These are phyloP conservation scores for Julus scanicus DNA, from an alignment of 2,888 invertebrate genomes.

Conservation along the genomic window DNA sequence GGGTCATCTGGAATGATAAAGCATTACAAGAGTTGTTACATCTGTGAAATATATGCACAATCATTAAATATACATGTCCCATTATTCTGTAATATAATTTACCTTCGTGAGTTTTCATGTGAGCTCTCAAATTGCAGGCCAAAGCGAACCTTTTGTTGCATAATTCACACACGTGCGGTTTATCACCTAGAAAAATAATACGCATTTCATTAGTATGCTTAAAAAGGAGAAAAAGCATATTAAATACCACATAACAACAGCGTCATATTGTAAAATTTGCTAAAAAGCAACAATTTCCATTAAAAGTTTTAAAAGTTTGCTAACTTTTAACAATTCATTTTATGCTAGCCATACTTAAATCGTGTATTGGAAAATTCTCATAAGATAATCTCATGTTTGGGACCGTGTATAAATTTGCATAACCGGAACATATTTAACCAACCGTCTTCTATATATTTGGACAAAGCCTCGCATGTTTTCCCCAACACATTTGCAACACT, in stretches of 20 bases:
- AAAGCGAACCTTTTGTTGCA: constrained; percentile 79
- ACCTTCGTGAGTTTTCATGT: constrained; percentile 81
- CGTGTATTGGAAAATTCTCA: too few species aligned
- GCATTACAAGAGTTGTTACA: not conserved
- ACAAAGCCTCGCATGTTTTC: not conserved
- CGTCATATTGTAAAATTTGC: too few species aligned
- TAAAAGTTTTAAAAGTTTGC: too few species aligned
- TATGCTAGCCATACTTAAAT: too few species aligned
- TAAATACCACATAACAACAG: too few species aligned
- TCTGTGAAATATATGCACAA: too few species aligned
- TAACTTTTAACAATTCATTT: too few species aligned
- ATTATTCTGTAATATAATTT: constrained; percentile 58
- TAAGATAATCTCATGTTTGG: not conserved
- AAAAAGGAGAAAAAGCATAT: too few species aligned
- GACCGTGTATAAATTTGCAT: not conserved
- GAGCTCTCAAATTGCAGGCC: constrained; percentile 78
- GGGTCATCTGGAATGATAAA: constrained; percentile 69
- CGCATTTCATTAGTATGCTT: too few species aligned
- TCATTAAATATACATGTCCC: too few species aligned
- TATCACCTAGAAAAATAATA: constrained; percentile 72
- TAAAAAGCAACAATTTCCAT: too few species aligned
- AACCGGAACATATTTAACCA: not conserved
- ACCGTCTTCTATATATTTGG: not conserved
- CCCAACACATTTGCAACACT: not conserved
- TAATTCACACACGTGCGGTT: constrained; percentile 77